Evolutionary conservation across 2,888 invertebrate genomes (phyloP), one percentile per base, ranked within the genome.

Genomic region (Xanthia togata): DNA sequence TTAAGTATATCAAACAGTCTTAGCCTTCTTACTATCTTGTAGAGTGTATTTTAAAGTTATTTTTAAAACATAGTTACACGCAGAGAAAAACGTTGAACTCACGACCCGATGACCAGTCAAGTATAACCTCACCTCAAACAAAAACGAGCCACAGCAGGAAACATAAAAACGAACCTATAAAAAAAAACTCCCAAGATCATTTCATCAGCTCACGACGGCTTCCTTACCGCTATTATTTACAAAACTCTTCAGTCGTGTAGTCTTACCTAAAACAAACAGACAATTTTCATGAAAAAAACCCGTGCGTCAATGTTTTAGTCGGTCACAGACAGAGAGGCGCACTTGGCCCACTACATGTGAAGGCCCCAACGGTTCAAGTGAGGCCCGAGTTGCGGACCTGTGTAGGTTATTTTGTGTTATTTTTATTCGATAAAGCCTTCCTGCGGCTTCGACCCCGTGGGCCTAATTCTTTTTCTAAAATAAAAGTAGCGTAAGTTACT

Each of bases 261-360:
- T 80, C 92, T 93, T 90, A 95, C 95, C 95, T 95, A 94, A 91
- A 94, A 95, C 94, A 95, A 93, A 93, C 53, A 72, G 89, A 87
- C 84, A 82, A 86, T 70, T 79, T 80, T 90, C 89, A 73, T 70
- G 74, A 79, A 92, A 92, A 38, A 92, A 91, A 91, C 83, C 84
- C 81, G 84, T 75, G 81, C 89, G 91, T 91, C 90, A 91, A 90
- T 91, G 89, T 87, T 85, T 86, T 82, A 87, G 87, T 76, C 91
- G 91, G 91, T 87, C 83, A 84, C 44, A 77, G 68, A 60, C 71
- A 65, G 60, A 65, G 60, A 1, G 35, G 55, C 50, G 35, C 20
- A 68, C n/a, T 79, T 68, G 57, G 35, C 64, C 64, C 17, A 53
- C 57, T 53, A 53, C 73, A 81, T 44, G 41, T 59, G 38, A 55